Conservation (phyloP, 2,113 vertebrate species). For the Phainopepla nitens region DNA sequence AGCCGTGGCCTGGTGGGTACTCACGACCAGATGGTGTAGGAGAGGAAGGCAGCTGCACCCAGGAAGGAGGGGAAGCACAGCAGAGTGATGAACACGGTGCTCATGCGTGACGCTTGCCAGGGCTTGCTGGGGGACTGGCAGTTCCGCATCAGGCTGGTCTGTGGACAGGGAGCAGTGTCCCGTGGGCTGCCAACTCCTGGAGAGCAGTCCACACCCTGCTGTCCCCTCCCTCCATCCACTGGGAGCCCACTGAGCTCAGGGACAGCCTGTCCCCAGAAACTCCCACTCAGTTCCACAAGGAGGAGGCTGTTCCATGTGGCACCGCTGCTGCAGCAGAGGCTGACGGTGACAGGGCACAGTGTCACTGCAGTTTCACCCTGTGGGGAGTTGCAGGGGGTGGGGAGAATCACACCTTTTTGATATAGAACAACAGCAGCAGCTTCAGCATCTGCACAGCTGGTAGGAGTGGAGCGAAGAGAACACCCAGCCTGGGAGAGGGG, state of each 20-base stretch:
- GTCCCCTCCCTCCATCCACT: accelerated
- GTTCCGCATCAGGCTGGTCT: constrained; percentile 92
- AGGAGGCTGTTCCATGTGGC: accelerated
- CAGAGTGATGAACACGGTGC: constrained; percentile 86
- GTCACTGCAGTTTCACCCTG: accelerated
- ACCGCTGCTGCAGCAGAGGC: neutral
- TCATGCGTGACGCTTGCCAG: constrained; percentile 91
- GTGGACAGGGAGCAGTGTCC: neutral
- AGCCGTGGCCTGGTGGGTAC: neutral
- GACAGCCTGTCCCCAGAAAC: neutral
- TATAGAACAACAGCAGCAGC: constrained; percentile 85
- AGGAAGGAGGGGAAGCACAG: constrained; percentile 94
- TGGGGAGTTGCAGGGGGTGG: accelerated
- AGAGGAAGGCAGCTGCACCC: constrained; percentile 81
- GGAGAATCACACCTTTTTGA: constrained; percentile 82
- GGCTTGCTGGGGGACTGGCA: constrained; percentile 88
- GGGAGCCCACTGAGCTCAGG: accelerated
- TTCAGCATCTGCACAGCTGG: constrained; percentile 84
- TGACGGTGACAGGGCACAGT: neutral
- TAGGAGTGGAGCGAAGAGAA: constrained; percentile 85
- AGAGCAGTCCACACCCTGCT: neutral
- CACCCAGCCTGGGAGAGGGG: constrained; percentile 77
- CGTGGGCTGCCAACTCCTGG: accelerated
- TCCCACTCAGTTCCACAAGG: neutral
- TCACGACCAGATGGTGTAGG: constrained; percentile 92